Evolutionary conservation across 2,888 invertebrate genomes (phyloP), one percentile per base, ranked within the genome.

Genomic region (Epirrhoe tristata): DNA sequence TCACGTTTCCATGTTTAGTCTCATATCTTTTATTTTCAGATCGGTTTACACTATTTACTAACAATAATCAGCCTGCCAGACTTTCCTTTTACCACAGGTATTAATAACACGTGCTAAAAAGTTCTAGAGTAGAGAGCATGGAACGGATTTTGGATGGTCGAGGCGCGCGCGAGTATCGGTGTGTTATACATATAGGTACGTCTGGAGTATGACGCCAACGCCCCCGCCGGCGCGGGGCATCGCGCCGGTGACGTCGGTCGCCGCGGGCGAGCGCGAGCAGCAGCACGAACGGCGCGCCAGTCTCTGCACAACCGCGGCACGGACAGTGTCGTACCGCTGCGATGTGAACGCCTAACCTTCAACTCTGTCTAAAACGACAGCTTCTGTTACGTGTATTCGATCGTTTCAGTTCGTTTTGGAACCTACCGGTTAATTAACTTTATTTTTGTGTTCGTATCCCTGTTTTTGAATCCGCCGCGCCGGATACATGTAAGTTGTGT

Each of bases 241-340:
- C 36, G 60, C 43, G 43, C 50, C 77, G 71, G 62, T 66, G 63
- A 48, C 71, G 69, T 73, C 77, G 77, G 69, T 73, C 77, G 77
- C 68, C 71, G 70, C 71, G 63, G 68, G 62, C 61, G 39, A 43
- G 39, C 55, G 65, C 70, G 69, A 70, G 66, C 72, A 72, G 77
- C 74, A 76, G 64, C 70, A 70, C 66, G 39, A 43, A 43, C 68
- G 71, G 61, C 77, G 74, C 84, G 83, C 78, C 88, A 93, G 93
- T 93, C 91, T 90, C 81, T 87, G 89, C 89, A 86, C 91, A 82
- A 86, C 86, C 89, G 90, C 91, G 91, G 89, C 91, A 89, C 92
- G 84, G 86, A 88, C 87, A 86, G 91, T 90, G 90, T 91, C 88
- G 87, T 86, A 78, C 91, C 92, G 93, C 79, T 93, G 93, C 90